Evolutionary conservation across 2,888 invertebrate genomes (phyloP), one percentile per base, ranked within the genome.

Genomic region (Electrophaes corylata): DNA sequence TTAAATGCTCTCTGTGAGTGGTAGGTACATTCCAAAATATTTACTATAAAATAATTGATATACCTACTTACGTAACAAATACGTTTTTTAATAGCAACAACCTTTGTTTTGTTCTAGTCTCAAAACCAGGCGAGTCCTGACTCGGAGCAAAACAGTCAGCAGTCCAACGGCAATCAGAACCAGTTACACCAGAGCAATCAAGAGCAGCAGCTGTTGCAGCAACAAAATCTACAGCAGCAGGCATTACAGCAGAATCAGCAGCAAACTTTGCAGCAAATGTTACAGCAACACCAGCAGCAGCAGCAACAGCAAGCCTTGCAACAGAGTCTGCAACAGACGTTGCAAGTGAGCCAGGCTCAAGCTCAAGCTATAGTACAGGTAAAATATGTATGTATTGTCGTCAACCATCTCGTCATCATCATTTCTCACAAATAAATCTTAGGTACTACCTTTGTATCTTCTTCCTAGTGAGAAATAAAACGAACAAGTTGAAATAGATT

Each of bases 91-190:
- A 19, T 19, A 12, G n/a, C 18, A 40, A 50, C 37, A 39, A 23
- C 8, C n/a, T n/a, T n/a, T n/a, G 26, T n/a, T 20, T 84, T 79
- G 71, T 88, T 88, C 49, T 89, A 93, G 83, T 88, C 92, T 29
- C 93, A 93, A 65, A 92, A 92, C 60, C 91, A 91, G 64, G 82
- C 86, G 8, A 91, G 89, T 64, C 87, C 91, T 12, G 88, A 89
- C 60, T 78, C 88, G 1, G 91, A 91, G 56, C 88, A 87, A 37
- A 79, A 88, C 49, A 91, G 83, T 63, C 92, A 92, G 65, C 92
- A 91, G 63, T 76, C 90, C 29, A 92, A 92, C 81, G 90, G 92
- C 48, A 80, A 86, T 47, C 90, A 84, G 64, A 80, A 84, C 48
- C 90, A 87, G 64, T 91, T 86, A 59, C 88, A 85, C 61, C 84